These are phyloP conservation scores for Hycleus cichorii DNA, from an alignment of 1,140 invertebrate species.

Conservation along the genomic window DNA sequence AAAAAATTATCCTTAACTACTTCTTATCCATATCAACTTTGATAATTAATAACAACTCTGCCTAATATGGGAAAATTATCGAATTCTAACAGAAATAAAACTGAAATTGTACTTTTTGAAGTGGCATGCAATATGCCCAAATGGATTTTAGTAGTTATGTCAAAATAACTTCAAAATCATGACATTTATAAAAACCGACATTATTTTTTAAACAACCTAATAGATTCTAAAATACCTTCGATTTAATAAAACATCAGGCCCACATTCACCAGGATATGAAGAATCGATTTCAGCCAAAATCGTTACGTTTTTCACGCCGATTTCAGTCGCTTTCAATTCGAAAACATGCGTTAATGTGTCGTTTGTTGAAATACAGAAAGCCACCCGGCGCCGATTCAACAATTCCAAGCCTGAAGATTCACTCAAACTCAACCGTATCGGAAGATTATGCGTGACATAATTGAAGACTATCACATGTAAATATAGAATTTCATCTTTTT, in stretches of 20 bases:
- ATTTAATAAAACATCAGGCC: conserved; percentile 43
- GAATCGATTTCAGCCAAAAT: conserved; percentile 50
- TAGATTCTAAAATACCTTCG: conserved; percentile 35
- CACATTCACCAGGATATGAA: conserved; percentile 42
- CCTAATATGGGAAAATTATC: no score
- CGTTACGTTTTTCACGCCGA: conserved; percentile 54
- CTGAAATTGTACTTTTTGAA: no score
- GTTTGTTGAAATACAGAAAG: conserved; percentile 42
- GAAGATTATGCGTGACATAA: conserved; percentile 56
- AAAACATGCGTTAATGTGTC: conserved; percentile 46
- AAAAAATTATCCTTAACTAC: no score
- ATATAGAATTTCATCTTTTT: conserved; percentile 58
- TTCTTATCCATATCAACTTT: no score
- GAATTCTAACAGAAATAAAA: no score
- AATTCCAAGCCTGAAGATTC: conserved; percentile 43
- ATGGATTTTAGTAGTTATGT: no score
- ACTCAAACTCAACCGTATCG: conserved; percentile 48
- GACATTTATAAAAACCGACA: no score
- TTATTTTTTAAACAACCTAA: no score
- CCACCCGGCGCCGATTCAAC: conserved; percentile 17
- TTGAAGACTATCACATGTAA: conserved; percentile 67
- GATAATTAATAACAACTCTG: no score
- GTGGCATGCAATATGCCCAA: no score
- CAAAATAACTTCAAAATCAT: neutral
- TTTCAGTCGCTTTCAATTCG: conserved; percentile 42